phyloP scores from a whole-genome alignment of 2,888 invertebrate species.

The Coremacera marginata region DNA sequence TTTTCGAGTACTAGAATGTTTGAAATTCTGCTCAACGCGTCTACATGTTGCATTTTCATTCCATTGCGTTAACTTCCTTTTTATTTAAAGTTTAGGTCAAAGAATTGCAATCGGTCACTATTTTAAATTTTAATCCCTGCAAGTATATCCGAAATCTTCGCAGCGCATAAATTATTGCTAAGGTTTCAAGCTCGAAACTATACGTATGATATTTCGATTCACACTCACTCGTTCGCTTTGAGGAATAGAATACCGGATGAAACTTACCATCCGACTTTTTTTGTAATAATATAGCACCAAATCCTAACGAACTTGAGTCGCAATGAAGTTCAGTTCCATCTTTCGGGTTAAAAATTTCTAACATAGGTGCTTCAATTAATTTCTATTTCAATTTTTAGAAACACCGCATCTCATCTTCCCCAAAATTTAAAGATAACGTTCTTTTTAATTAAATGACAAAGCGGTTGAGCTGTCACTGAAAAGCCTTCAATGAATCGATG shows the following conservation, averaged over 20 bases:
- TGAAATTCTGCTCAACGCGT: conserved; percentile 29
- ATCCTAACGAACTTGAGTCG: background rate
- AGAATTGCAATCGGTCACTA: conserved; percentile 27
- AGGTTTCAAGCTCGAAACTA: conserved; percentile 49
- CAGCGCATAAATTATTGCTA: conserved; percentile 38
- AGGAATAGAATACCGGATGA: conserved; percentile 57
- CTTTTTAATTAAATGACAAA: background rate
- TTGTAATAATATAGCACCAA: background rate
- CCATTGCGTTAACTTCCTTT: conserved; percentile 18
- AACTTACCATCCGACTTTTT: no score
- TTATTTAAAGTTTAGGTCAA: conserved; percentile 26
- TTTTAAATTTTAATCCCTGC: no score
- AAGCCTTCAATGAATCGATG: no score
- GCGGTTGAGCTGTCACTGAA: background rate
- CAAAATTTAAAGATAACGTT: background rate
- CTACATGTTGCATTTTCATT: conserved; percentile 30
- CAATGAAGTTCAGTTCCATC: background rate
- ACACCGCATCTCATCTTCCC: background rate
- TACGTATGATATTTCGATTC: conserved; percentile 57
- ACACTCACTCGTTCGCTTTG: no score
- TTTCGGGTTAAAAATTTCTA: background rate
- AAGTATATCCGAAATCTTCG: background rate
- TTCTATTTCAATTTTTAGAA: background rate
- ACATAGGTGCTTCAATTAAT: background rate
- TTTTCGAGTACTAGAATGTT: conserved; percentile 39